phyloP scores from a whole-genome alignment of 2,797 vertebrate genomes.

The Periparus ater region DNA sequence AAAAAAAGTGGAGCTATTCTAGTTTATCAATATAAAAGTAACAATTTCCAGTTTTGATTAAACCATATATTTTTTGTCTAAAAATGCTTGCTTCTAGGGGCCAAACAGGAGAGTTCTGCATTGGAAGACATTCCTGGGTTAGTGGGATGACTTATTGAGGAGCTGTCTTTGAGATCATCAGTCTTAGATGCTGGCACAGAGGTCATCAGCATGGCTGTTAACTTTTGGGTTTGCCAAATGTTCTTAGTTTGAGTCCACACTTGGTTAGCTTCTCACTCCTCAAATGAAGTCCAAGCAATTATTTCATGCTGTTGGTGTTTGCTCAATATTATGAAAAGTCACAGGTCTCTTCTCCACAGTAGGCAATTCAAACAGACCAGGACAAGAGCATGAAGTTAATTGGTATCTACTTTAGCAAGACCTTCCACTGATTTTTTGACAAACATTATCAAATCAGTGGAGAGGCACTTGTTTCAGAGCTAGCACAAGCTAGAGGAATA shows the following conservation, averaged over 20 bases:
- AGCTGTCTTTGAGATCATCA: neutral
- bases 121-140: neutral
- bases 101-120: neutral
- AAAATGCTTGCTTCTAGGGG: neutral
- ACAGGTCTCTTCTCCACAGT: neutral
- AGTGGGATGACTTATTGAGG: accelerated
- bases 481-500: neutral
- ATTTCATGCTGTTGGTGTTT: neutral
- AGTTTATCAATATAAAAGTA: neutral
- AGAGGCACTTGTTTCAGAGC: neutral
- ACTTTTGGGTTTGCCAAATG: neutral
- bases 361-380: neutral
- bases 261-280: neutral
- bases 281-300: neutral
- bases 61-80: neutral
- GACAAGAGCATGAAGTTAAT: neutral
- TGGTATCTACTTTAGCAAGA: neutral
- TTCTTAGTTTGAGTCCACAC: neutral
- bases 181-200: neutral
- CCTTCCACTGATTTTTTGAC: neutral
- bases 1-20: neutral
- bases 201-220: neutral
- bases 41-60: neutral
- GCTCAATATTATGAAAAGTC: neutral
- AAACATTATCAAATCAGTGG: neutral